Base-by-base conservation (phyloP, 92 coral and sea anemone species). In the Actinernus sp. region DNA sequence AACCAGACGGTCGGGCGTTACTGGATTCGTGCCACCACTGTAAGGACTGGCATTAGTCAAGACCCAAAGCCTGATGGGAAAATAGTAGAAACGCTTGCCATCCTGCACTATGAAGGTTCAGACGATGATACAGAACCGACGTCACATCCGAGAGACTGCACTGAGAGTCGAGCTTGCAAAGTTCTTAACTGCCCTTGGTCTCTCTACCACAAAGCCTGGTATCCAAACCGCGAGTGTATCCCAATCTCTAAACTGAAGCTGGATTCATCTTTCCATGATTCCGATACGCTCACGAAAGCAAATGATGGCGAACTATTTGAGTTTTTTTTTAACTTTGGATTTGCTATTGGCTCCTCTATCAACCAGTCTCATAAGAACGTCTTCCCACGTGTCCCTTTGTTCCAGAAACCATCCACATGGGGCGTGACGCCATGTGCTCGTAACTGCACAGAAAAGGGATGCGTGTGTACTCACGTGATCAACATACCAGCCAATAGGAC, bases 361-460 rank as follows among this genome's bases (percentile, higher is more conserved):
- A 75, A 83, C 69, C 31, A 61, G 3, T 64, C 28, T 18, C 51
- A 70, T 31, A 51, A 73, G 34, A 46, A 74, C 61, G 59, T 68
- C n/a, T 22, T 36, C 49, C 89, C 89, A 21, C 67, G 56, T 26
- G 85, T 83, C 1, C 92, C 92, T 31, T 66, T 85, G 38, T 74
- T 85, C 73, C 92, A 85, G 57, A 66, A 63, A 41, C 68, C 92
- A 26, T 30, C 75, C 65, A 85, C 92, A 26, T 85, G 92, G 92
- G 86, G 63, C 26, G 52, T 49, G 58, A 73, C 81, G 53, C 68
- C 64, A 20, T 85, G 92, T 60, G 17, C 85, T 38, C 66, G 55
- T 17, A 76, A 78, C 23, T 64, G 85, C 37, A 63, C 41, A 19
- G 67, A 68, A 18, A 57, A 49, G 10, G 91, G 82, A 6, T 84